A percentile compares a stretch with the other conserved stretches of the same genome.
phyloP scores from a whole-genome alignment of 2,113 vertebrate genomes.

The Sus scrofa region T2T-Sscrofa CM000830.6:109357501-109358000 shows the following conservation, averaged over 20 bases:
- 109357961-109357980: not conserved
- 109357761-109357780: not conserved
- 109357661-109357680: not conserved
- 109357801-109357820: not conserved
- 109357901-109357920: not conserved
- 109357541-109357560: not conserved
- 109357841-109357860: not conserved
- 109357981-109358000: not conserved
- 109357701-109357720: not conserved
- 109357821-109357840: not conserved
- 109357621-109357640: not conserved
- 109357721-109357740: not conserved
- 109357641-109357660: not conserved
- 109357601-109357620: not conserved
- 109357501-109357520: not conserved
- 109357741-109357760: not conserved
- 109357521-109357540: not conserved
- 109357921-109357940: not conserved
- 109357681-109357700: not conserved
- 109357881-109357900: not conserved
- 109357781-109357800: not conserved
- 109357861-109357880: slow-evolving; percentile 5
- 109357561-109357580: not conserved
- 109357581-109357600: not conserved
- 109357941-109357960: not conserved